Conservation (phyloP, 1,140 invertebrate species). For the Probaryconus sp. region DNA sequence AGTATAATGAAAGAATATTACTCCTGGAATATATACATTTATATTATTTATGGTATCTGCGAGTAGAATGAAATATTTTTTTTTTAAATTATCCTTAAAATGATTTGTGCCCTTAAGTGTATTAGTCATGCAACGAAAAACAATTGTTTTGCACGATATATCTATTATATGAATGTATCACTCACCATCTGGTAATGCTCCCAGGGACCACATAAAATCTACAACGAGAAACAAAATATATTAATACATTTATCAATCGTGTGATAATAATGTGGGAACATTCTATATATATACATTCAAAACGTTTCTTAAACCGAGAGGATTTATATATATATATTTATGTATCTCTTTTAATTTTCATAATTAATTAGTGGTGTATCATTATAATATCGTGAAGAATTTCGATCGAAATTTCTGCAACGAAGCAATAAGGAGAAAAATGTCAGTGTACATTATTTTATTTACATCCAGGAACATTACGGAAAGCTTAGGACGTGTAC, state of each 20-base stretch:
- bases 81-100: no score
- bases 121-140: slow-evolving; percentile 28
- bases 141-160: background rate
- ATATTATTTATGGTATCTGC: no score
- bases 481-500: slow-evolving; percentile 63
- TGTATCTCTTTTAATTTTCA: slow-evolving; percentile 16
- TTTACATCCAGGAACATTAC: slow-evolving; percentile 69
- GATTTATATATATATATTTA: slow-evolving; percentile 26
- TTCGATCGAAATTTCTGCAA: slow-evolving; percentile 71
- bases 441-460: slow-evolving; percentile 49
- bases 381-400: slow-evolving; percentile 33
- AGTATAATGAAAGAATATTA: no score
- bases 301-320: slow-evolving; percentile 35
- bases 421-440: slow-evolving; percentile 53
- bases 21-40: no score
- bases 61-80: no score
- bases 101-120: no score
- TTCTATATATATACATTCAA: slow-evolving; percentile 60
- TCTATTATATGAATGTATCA: slow-evolving; percentile 65
- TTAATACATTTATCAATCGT: slow-evolving; percentile 67
- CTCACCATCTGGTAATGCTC: slow-evolving; percentile 97
- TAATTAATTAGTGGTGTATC: slow-evolving; percentile 22
- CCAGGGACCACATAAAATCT: slow-evolving; percentile 99
- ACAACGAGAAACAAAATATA: slow-evolving; percentile 86
- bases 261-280: slow-evolving; percentile 30